A percentile compares a stretch with the other conserved stretches of the same genome.
These are phyloP conservation scores for Cybosia mesomella DNA, from an alignment of 2,888 invertebrate genomes.

Conservation along the genomic window DNA sequence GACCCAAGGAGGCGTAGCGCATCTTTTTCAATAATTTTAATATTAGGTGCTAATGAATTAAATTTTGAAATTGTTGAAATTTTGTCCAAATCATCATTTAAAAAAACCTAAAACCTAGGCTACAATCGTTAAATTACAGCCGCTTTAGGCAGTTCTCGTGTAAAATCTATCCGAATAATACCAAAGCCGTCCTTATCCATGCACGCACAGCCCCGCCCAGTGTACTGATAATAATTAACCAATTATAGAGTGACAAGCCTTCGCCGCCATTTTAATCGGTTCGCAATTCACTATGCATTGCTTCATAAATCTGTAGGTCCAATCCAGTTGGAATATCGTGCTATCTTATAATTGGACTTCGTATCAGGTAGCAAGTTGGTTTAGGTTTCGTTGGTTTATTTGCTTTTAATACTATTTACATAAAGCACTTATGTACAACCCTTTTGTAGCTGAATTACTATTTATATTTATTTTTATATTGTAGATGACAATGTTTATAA, in stretches of 20 bases:
- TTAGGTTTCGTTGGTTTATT: constrained; percentile 35
- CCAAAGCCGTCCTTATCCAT: constrained; percentile 37
- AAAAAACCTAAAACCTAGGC: too few species aligned
- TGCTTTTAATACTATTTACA: constrained; percentile 19
- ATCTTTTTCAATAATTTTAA: too few species aligned
- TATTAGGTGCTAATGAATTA: too few species aligned
- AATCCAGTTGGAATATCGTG: constrained; percentile 40
- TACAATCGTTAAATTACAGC: not conserved
- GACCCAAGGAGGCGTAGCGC: too few species aligned
- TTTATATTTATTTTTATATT: not conserved
- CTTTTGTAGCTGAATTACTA: not conserved
- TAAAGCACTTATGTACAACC: not conserved
- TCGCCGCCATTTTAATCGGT: constrained; percentile 83
- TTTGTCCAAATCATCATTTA: too few species aligned
- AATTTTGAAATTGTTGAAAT: too few species aligned
- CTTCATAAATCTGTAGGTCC: constrained; percentile 63
- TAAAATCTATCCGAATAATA: not conserved
- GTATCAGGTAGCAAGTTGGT: constrained; percentile 43
- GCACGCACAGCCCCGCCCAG: constrained; percentile 76
- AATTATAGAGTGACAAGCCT: constrained; percentile 83
- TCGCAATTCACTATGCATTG: constrained; percentile 71
- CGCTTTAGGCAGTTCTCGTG: not conserved
- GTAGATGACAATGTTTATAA: not conserved
- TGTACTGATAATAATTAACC: constrained; percentile 83
- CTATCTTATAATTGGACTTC: constrained; percentile 48